These are phyloP conservation scores for Timema podura DNA, from an alignment of 2,888 invertebrate genomes.

Conservation along the genomic window DNA sequence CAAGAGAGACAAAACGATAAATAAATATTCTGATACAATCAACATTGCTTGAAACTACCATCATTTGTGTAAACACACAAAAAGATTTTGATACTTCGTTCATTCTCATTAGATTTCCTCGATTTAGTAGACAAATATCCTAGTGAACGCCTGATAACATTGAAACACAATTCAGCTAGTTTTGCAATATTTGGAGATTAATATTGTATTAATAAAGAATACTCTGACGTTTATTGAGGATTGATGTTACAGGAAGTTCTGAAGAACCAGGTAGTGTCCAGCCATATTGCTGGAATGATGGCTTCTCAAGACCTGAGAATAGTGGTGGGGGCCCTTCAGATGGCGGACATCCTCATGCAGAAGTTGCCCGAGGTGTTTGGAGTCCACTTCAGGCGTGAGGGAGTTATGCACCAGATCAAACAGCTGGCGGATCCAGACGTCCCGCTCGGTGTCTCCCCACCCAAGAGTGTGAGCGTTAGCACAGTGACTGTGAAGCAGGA, in stretches of 20 bases:
- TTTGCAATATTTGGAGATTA: too few relatives aligned
- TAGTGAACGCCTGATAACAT: too few relatives aligned
- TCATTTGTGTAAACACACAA: too few relatives aligned
- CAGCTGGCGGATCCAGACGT: conserved; percentile 67
- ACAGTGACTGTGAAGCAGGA: conserved; percentile 24
- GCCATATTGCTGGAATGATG: conserved; percentile 98
- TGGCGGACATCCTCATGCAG: conserved; percentile 95
- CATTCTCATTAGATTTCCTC: too few relatives aligned
- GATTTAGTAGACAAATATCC: too few relatives aligned
- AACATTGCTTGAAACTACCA: too few relatives aligned
- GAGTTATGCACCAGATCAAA: conserved; percentile 85
- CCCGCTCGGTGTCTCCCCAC: conserved; percentile 49
- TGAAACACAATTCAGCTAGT: too few relatives aligned
- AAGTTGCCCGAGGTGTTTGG: conserved; percentile 94
- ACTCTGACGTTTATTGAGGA: background rate
- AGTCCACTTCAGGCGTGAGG: conserved; percentile 93
- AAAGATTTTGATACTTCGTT: too few relatives aligned
- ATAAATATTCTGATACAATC: too few relatives aligned
- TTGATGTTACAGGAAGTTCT: conserved; percentile 47
- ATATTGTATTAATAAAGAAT: too few relatives aligned
- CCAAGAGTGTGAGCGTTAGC: conserved; percentile 40
- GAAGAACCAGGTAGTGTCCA: conserved; percentile 77
- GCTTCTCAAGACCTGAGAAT: conserved; percentile 94
- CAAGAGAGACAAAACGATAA: too few relatives aligned
- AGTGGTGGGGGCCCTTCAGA: conserved; percentile 93